Evolutionary conservation across 2,797 vertebrate species (phyloP).

Genomic region (Benthosema pterotum): DNA sequence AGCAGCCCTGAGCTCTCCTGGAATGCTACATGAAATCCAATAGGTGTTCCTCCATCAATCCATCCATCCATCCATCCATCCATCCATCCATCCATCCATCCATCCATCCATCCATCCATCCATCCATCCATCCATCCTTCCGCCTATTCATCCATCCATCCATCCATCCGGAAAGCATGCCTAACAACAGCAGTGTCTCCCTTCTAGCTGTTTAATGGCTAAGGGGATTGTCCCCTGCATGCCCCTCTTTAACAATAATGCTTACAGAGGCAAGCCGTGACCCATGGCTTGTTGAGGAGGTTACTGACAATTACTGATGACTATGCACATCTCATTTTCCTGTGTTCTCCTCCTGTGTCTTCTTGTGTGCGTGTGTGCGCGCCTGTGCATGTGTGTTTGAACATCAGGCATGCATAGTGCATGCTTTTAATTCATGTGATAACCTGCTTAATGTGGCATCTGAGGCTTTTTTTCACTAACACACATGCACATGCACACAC

Average conservation of each 20-base stretch:
- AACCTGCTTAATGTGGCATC: conserved; percentile 20
- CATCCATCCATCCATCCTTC: no score
- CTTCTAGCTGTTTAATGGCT: conserved; percentile 34
- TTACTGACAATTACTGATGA: conserved; percentile 72
- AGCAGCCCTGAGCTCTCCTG: not conserved
- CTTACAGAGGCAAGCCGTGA: conserved; percentile 72
- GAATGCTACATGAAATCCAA: not conserved
- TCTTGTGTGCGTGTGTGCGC: not conserved
- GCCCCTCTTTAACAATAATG: conserved; percentile 54
- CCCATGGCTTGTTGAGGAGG: conserved; percentile 64
- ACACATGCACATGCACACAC: not conserved
- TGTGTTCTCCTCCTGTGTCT: not conserved
- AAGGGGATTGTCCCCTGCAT: conserved; percentile 45
- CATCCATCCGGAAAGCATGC: conserved; percentile 12
- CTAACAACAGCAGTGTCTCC: conserved; percentile 40
- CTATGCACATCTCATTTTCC: conserved; percentile 56
- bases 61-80: not conserved
- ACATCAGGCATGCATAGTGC: not conserved
- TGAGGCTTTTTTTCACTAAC: conserved; percentile 7
- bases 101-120: not conserved
- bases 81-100: not conserved
- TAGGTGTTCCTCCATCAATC: not conserved
- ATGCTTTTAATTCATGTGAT: conserved; percentile 11
- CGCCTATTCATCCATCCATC: no score
- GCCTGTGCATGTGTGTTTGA: conserved; percentile 25